Conservation (phyloP, 2,888 invertebrate species). For the Halictus quadricinctus region DNA sequence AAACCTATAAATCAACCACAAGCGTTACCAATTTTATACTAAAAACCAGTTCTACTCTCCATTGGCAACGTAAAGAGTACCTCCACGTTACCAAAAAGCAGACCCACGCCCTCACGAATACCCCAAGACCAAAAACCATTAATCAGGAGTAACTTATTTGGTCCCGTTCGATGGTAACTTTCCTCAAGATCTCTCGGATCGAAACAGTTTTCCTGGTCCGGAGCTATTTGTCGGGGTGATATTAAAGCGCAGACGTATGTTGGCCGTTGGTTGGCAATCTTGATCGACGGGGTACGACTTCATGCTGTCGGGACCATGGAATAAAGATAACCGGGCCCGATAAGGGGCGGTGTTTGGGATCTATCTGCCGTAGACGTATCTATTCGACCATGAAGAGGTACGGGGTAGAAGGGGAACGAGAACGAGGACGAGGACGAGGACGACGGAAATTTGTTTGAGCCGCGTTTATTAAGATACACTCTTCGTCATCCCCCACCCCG, state of each 20-base stretch:
- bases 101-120: not conserved
- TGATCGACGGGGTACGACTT: constrained; percentile 44
- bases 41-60: too few species aligned
- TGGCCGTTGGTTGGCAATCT: constrained; percentile 26
- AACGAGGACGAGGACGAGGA: not conserved
- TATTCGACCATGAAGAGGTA: constrained; percentile 4
- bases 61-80: too few species aligned
- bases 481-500: not conserved
- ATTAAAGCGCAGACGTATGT: not conserved
- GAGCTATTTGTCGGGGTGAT: not conserved
- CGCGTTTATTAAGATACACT: constrained; percentile 52
- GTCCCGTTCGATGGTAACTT: not conserved
- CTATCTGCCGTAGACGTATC: constrained; percentile 1
- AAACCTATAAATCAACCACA: too few species aligned
- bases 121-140: too few species aligned
- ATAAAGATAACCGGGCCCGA: constrained; percentile 39
- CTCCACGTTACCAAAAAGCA: not conserved
- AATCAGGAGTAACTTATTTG: not conserved
- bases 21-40: too few species aligned
- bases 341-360: not conserved
- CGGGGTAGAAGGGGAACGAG: not conserved
- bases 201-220: not conserved
- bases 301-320: not conserved
- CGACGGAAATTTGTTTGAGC: constrained; percentile 35
- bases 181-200: not conserved